Base-by-base conservation (phyloP, 2,888 invertebrate genomes). In the Notocelia uddmanniana region DNA sequence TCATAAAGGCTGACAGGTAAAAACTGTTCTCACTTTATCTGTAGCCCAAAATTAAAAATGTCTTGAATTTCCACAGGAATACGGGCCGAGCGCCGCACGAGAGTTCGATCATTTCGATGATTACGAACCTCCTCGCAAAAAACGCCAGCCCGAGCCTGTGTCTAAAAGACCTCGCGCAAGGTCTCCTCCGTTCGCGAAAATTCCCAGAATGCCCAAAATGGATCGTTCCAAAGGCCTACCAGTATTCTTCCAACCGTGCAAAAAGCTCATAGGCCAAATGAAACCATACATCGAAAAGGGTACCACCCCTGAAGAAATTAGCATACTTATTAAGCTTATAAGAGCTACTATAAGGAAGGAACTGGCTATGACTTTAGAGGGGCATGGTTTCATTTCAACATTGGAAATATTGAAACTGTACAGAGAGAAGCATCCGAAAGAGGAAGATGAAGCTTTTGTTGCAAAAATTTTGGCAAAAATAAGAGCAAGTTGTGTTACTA, bases 31-130 rank as follows among this genome's bases (percentile, higher is more conserved):
- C 9, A 10, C 52, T 48, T 5, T 21, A 21, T 52, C 21, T 11
- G 52, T 15, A 9, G 23, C 34, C 13, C 41, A 45, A 2, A 21
- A 9, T 52, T 15, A 63, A 15, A 34, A 45, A n/a, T 54, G 34
- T 69, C 60, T 68, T 75, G 73, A 70, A 74, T 70, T 75, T 79
- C 64, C 78, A 73, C 82, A 82, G 82, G 79, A 81, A 50, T 78
- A 75, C 62, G 80, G 79, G 50, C 74, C 77, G 11, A 78, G 75
- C 55, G 77, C 77, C 57, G 60, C 75, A n/a, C 71, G 68, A 59
- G 77, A 77, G 23, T 76, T 78, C 52, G 31, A 55, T 41, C 52
- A 59, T 71, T 55, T 64, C 10, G 66, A 73, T 48, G 37, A 63
- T 26, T 52, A 26, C 18, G 66, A 66, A 41, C 58, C 67, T 23